Evolutionary conservation across 2,888 invertebrate genomes (phyloP).

Genomic region (Autographa gamma): DNA sequence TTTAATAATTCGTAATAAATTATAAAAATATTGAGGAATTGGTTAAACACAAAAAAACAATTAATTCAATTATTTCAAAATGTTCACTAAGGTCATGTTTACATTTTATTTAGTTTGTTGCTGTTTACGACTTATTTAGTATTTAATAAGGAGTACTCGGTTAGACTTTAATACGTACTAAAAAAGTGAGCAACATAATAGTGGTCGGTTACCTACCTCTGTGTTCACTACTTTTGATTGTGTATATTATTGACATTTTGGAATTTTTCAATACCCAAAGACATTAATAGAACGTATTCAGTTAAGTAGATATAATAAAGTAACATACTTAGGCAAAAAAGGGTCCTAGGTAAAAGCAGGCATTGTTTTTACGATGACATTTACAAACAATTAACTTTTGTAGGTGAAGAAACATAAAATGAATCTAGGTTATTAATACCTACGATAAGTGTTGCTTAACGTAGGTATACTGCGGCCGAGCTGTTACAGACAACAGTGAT

Average conservation of each 20-base stretch:
- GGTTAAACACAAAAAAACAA: no score
- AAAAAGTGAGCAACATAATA: neutral
- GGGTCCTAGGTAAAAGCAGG: neutral
- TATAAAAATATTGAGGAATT: no score
- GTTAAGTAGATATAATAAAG: neutral
- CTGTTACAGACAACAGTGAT: slow-evolving; percentile 43
- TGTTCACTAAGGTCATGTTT: neutral
- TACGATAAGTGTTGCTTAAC: slow-evolving; percentile 3
- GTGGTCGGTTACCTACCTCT: neutral
- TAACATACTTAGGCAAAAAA: neutral
- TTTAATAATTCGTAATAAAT: no score
- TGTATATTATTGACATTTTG: neutral
- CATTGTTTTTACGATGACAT: neutral
- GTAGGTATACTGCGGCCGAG: slow-evolving; percentile 7
- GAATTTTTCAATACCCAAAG: neutral
- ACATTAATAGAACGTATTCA: neutral
- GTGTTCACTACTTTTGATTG: neutral
- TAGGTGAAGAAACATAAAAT: slow-evolving; percentile 19
- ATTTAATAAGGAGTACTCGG: slow-evolving; percentile 1
- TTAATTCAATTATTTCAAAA: no score
- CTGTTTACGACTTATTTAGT: neutral
- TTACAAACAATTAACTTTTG: slow-evolving; percentile 7
- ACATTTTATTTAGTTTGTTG: neutral
- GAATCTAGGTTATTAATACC: slow-evolving; percentile 17
- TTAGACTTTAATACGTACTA: neutral